A percentile compares a stretch with the other conserved stretches of the same genome.
phyloP scores from a whole-genome alignment of 2,113 vertebrate genomes.

The Lagopus leucura region DNA sequence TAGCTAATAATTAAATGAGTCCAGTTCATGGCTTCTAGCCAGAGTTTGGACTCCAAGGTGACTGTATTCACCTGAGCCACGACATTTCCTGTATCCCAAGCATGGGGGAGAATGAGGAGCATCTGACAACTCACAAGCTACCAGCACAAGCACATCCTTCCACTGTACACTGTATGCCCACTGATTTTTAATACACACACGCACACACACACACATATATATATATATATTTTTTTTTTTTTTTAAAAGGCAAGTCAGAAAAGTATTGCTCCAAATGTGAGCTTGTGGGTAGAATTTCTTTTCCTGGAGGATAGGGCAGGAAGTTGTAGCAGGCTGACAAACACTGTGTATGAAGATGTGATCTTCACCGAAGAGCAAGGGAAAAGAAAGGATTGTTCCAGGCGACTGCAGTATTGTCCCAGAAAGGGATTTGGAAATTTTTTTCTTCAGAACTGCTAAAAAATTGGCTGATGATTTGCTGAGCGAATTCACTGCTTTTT shows the following conservation, averaged over 20 bases:
- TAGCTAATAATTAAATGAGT: background rate
- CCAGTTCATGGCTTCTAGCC: background rate
- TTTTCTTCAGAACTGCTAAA: background rate
- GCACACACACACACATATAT: background rate
- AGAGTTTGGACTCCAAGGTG: background rate
- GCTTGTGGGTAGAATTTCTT: background rate
- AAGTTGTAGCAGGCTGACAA: background rate
- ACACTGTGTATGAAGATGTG: background rate
- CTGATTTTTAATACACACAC: background rate
- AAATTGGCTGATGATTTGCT: background rate
- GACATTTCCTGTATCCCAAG: background rate
- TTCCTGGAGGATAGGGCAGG: background rate
- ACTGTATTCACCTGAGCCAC: background rate
- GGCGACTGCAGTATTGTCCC: background rate
- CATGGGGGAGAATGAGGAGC: background rate
- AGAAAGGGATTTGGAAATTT: fast-evolving
- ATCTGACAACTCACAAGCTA: background rate
- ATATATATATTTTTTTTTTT: background rate
- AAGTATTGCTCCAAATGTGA: background rate
- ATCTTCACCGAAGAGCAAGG: background rate
- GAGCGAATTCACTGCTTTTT: background rate
- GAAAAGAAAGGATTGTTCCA: background rate
- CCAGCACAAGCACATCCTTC: background rate
- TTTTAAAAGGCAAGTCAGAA: background rate
- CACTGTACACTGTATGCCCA: background rate